A percentile compares a stretch with the other conserved stretches of the same genome.
These are phyloP conservation scores for Rostratula benghalensis DNA, from an alignment of 2,113 vertebrate genomes.

Conservation along the genomic window DNA sequence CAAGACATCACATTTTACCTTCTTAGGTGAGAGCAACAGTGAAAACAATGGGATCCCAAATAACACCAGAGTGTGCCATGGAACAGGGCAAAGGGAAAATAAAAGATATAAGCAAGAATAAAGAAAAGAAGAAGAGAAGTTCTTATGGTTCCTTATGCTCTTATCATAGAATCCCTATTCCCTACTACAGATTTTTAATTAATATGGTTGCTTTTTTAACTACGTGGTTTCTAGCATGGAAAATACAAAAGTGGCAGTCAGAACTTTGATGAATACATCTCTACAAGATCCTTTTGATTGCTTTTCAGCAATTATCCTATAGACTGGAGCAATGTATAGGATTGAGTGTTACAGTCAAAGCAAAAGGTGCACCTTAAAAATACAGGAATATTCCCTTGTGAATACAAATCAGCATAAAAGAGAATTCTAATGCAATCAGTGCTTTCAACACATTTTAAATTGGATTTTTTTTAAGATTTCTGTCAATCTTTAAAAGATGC, in stretches of 20 bases:
- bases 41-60: neutral
- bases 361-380: neutral
- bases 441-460: slow-evolving; percentile 3
- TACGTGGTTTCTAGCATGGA: neutral
- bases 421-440: neutral
- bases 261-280: neutral
- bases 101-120: neutral
- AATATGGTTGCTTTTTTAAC: neutral
- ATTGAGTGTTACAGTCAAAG: neutral
- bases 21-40: neutral
- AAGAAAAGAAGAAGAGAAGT: neutral
- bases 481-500: neutral
- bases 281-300: neutral
- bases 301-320: neutral
- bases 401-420: neutral
- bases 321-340: neutral
- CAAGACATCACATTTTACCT: neutral
- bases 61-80: neutral
- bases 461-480: neutral
- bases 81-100: neutral
- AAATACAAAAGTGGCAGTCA: neutral
- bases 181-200: neutral
- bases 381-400: neutral
- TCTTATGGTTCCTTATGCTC: neutral
- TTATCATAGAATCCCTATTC: neutral